Conservation (phyloP, 2,888 invertebrate genomes). For the Neoitamus cyanurus region DNA sequence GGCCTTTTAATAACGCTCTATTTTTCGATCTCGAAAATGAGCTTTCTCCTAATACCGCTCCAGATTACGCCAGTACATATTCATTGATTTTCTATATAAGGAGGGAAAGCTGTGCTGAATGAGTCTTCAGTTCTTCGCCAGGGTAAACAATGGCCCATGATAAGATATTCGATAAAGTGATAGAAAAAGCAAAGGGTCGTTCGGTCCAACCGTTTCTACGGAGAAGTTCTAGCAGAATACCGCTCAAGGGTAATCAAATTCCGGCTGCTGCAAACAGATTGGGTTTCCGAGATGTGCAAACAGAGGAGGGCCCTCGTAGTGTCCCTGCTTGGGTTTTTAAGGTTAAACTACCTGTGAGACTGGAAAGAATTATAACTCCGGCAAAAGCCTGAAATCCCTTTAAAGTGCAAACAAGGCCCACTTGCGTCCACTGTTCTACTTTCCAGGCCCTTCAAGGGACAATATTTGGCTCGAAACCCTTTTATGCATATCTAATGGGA, state of each 20-base stretch:
- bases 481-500: conserved; percentile 31
- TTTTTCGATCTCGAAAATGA: conserved; percentile 24
- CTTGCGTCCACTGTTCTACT: neutral
- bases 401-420: conserved; percentile 22
- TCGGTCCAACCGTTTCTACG: conserved; percentile 31
- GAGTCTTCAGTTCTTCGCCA: conserved; percentile 27
- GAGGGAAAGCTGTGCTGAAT: conserved; percentile 25
- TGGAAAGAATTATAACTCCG: conserved; percentile 9
- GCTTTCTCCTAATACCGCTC: neutral
- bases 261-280: conserved; percentile 43
- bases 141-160: conserved; percentile 43
- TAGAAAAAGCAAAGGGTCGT: conserved; percentile 41
- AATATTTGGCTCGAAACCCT: conserved; percentile 22
- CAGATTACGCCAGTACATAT: conserved; percentile 28
- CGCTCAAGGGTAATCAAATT: conserved; percentile 38
- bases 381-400: neutral
- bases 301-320: neutral
- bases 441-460: neutral
- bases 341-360: conserved; percentile 36
- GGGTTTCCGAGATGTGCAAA: conserved; percentile 32
- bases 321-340: conserved; percentile 1
- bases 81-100: conserved; percentile 40
- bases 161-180: conserved; percentile 44
- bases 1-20: conserved; percentile 24
- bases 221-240: neutral